phyloP scores from a whole-genome alignment of 2,113 vertebrate species.

The Ptyas mucosa region DNA sequence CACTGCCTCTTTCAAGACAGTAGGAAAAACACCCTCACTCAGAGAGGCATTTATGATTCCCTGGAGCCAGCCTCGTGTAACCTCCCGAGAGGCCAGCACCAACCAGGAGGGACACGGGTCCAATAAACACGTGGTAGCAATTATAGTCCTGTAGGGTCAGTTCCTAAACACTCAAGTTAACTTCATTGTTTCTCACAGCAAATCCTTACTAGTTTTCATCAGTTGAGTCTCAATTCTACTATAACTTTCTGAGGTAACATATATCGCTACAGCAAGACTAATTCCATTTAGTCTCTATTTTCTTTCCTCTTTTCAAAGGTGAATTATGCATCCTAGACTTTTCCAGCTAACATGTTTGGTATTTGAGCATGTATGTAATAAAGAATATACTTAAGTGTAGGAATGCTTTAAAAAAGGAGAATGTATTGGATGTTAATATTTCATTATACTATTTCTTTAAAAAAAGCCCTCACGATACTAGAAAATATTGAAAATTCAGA shows the following conservation, averaged over 20 bases:
- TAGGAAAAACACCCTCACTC: too few relatives aligned
- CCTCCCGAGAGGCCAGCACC: too few relatives aligned
- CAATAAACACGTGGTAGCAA: too few relatives aligned
- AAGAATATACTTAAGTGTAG: not conserved
- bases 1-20: too few relatives aligned
- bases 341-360: not conserved
- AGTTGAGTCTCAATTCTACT: not conserved
- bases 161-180: not conserved
- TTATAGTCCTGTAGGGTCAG: not conserved
- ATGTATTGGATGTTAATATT: not conserved
- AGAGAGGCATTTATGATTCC: too few relatives aligned
- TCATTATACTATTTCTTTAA: not conserved
- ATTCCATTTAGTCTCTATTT: not conserved
- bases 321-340: not conserved
- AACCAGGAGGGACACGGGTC: too few relatives aligned
- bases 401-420: not conserved
- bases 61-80: too few relatives aligned
- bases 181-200: not conserved
- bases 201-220: not conserved
- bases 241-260: not conserved
- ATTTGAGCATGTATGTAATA: not conserved
- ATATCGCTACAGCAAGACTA: not conserved
- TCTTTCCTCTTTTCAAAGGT: not conserved
- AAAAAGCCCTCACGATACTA: not conserved
- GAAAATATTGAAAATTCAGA: conserved; percentile 13